phyloP scores from a whole-genome alignment of 1,140 invertebrate species.

The Ladona fulva region DNA sequence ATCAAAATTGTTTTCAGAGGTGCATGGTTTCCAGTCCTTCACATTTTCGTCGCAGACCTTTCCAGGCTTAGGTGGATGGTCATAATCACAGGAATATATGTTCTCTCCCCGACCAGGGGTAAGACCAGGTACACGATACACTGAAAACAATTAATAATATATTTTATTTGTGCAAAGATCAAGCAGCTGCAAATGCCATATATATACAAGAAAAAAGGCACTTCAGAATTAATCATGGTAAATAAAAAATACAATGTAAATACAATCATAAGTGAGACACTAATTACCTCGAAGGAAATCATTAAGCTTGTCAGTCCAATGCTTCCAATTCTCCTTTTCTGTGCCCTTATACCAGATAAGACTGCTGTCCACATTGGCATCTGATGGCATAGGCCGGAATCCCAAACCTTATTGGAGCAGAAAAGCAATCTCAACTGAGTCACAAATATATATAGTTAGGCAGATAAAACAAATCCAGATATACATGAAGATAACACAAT shows the following conservation, averaged over 20 bases:
- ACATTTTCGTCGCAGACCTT: conserved; percentile 66
- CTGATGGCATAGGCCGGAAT: conserved; percentile 78
- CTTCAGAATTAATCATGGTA: not conserved
- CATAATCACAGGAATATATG: conserved; percentile 54
- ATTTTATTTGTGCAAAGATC: no score
- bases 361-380: conserved; percentile 73
- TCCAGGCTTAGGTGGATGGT: conserved; percentile 47
- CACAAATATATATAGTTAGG: conserved; percentile 19
- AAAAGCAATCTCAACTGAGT: conserved; percentile 20
- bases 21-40: conserved; percentile 52
- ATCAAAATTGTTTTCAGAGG: conserved; percentile 56
- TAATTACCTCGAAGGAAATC: conserved; percentile 33
- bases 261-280: not conserved
- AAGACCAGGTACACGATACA: conserved; percentile 56
- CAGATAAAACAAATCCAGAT: not conserved
- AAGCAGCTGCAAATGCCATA: no score
- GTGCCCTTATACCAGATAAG: conserved; percentile 85
- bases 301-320: conserved; percentile 54
- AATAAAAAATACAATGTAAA: not conserved
- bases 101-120: conserved; percentile 55
- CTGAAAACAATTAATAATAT: conserved; percentile 34
- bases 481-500: not conserved
- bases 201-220: no score
- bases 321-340: conserved; percentile 58
- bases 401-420: conserved; percentile 58